Conservation (phyloP, 2,797 vertebrate genomes). For the Dipus sagitta region DNA sequence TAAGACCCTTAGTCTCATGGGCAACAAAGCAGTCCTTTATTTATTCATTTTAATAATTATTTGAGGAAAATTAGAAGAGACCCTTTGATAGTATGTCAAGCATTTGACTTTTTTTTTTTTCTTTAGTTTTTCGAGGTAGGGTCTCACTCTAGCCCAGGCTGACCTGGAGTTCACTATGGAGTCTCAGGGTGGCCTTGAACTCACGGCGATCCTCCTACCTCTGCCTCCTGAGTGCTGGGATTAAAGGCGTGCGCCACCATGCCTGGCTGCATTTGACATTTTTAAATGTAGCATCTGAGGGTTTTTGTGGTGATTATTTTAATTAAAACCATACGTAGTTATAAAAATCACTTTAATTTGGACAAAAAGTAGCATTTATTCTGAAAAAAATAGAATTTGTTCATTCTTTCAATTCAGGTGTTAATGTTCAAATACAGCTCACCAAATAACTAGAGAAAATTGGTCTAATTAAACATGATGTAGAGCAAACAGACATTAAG, state of each 20-base stretch:
- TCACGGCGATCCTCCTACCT: no score
- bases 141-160: no score
- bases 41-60: neutral
- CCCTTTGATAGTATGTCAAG: neutral
- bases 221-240: no score
- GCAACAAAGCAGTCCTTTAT: neutral
- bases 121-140: no score
- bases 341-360: neutral
- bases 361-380: conserved; percentile 15
- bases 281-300: neutral
- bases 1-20: neutral
- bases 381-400: conserved; percentile 29
- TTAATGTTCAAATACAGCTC: conserved; percentile 52
- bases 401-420: conserved; percentile 9
- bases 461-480: conserved; percentile 59
- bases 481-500: conserved; percentile 52
- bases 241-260: no score
- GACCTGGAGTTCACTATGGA: no score
- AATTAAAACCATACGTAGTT: no score
- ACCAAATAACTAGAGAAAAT: conserved; percentile 40
- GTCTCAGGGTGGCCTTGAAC: no score
- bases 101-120: neutral
- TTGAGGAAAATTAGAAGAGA: neutral
- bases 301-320: neutral
- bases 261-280: neutral